Percentiles rank a stretch among this genome's conserved stretches.
phyloP scores from a whole-genome alignment of 2,888 invertebrate species.

The Listrodromus nycthemerus region DNA sequence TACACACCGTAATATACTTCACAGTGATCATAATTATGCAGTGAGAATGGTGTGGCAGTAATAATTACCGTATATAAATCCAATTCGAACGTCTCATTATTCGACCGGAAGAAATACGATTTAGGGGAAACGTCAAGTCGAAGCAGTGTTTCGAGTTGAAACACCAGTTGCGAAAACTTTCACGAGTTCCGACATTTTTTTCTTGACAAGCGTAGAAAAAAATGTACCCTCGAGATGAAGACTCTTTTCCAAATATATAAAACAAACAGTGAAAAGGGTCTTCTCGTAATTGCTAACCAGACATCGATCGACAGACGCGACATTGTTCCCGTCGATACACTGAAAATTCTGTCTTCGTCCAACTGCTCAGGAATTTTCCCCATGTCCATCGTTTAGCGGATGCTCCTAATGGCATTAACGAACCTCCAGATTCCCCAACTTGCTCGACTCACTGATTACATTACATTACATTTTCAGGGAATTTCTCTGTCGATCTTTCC shows the following conservation, averaged over 20 bases:
- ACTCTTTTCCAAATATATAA: constrained; percentile 45
- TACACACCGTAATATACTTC: not conserved
- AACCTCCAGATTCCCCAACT: constrained; percentile 26
- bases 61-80: not conserved
- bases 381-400: constrained; percentile 52
- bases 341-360: constrained; percentile 34
- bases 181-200: not conserved
- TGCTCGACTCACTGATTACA: constrained; percentile 46
- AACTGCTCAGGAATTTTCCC: constrained; percentile 55
- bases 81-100: no score
- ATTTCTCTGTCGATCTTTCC: not conserved
- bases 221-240: no score
- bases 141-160: no score
- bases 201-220: not conserved
- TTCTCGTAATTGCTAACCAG: constrained; percentile 63
- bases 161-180: not conserved
- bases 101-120: no score
- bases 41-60: not conserved
- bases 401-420: constrained; percentile 52
- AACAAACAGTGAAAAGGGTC: constrained; percentile 55
- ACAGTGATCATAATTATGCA: not conserved
- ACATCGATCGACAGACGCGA: constrained; percentile 39
- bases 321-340: constrained; percentile 7
- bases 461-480: constrained; percentile 50
- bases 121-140: no score